phyloP scores from a whole-genome alignment of 2,888 invertebrate species.

The Spisula solida region DNA sequence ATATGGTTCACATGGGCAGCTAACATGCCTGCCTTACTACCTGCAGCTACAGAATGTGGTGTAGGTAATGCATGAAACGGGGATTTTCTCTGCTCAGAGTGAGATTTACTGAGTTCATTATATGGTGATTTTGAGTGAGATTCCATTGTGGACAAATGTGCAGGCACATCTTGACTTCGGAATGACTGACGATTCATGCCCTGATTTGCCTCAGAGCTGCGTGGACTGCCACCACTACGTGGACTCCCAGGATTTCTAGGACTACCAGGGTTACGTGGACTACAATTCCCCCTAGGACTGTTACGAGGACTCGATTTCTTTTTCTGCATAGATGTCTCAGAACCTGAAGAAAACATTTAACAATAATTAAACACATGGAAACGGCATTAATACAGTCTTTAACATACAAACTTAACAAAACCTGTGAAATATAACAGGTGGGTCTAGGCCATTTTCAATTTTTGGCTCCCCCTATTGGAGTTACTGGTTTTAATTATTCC shows the following conservation, averaged over 20 bases:
- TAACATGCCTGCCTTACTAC: slow-evolving; percentile 13
- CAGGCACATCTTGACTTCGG: slow-evolving; percentile 60
- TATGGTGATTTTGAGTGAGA: slow-evolving; percentile 66
- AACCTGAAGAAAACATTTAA: slow-evolving; percentile 45
- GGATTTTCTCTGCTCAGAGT: slow-evolving; percentile 66
- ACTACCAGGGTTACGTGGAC: slow-evolving; percentile 65
- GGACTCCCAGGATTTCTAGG: slow-evolving; percentile 67
- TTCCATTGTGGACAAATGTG: slow-evolving; percentile 65
- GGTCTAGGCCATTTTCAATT: too few relatives aligned
- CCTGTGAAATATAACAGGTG: too few relatives aligned
- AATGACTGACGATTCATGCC: slow-evolving; percentile 53
- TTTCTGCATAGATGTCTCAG: slow-evolving; percentile 69
- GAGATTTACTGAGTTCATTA: slow-evolving; percentile 56
- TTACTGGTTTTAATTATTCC: too few relatives aligned
- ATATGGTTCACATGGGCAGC: slow-evolving; percentile 44
- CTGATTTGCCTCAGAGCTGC: slow-evolving; percentile 28
- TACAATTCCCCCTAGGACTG: slow-evolving; percentile 66
- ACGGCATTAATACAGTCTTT: not conserved
- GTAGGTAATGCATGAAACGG: slow-evolving; percentile 55
- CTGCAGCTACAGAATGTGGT: slow-evolving; percentile 46
- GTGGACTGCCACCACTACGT: slow-evolving; percentile 53
- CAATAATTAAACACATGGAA: not conserved
- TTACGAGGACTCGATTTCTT: slow-evolving; percentile 72
- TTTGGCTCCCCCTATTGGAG: too few relatives aligned
- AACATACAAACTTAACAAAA: too few relatives aligned